Base-by-base conservation (phyloP, 2,113 vertebrate genomes). In the Salvelinus sp. region DNA sequence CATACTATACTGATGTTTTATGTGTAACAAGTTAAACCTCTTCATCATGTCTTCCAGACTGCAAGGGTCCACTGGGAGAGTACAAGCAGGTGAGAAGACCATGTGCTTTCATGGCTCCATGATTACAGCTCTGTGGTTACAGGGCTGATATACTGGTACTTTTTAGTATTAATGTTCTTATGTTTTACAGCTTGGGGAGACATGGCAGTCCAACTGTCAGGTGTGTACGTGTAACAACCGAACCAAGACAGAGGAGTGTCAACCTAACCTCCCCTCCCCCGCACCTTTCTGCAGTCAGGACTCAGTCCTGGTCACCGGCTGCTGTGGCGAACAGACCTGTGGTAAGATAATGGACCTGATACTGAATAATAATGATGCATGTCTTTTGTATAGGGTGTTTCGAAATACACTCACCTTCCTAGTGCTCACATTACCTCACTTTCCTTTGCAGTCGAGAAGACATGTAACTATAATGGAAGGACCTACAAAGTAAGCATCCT, bases 31-130 rank as follows among this genome's bases (percentile, higher is more conserved):
- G 50, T 18, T 54, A 4, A 54, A 54, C 30, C 54, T 58, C 28
- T n/a, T 16, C 50, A 0, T 68, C 18, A 66, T 80, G 25, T 60
- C 38, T 72, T 63, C 20, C 76, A 94, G 93, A 58, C 47, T 94
- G 93, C 28, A 89, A 83, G 78, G 90, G 92, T 38, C 87, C 93
- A 16, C 50, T 75, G 20, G 92, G 91, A 69, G 90, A 89, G 28
- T 84, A 84, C 2, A 93, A 64, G 81, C 2, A 48, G 73, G 92
- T 93, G 68, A 78, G 74, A n/a, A 62, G 9, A 9, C n/a, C 58
- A 22, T n/a, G n/a, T 16, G n/a, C 58, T 16, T 62, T 6, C 58
- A 62, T 5, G 18, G 14, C 30, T 33, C 13, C 28, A 16, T 69
- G 23, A 18, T 65, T 75, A n/a, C 16, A 44, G 9, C 38, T 23